Evolutionary conservation across 2,888 invertebrate species (phyloP), one percentile per base, ranked within the genome.

Genomic region (Megaustenia siamemsis): DNA sequence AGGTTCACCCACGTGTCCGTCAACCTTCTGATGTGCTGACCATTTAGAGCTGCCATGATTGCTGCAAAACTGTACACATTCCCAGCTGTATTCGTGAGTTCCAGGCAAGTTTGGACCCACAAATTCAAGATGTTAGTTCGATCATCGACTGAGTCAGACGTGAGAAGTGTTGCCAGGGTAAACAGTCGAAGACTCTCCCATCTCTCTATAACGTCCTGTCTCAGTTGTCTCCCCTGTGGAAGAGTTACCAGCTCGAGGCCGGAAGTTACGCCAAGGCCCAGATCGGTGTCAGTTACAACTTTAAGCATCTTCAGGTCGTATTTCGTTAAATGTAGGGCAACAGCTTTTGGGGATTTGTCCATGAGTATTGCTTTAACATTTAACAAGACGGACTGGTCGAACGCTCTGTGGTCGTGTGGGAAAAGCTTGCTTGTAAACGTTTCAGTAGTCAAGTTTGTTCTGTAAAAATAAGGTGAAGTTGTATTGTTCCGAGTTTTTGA

Each of bases 91-190:
- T 97, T 97, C 94, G 98, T 98, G 0, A 97, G 97, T 93, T 98
- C 98, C 21, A 97, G 96, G 2, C 98, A 98, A 56, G 98, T 95
- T 92, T 97, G 96, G 90, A 98, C 98, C 98, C 98, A 98, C 93
- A 98, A 97, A 93, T 97, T 97, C 43, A 98, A 95, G 21, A 96
- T 96, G 90, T 97, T 96, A 0, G 98, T 97, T 69, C 98, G 95
- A 82, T 94, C 94, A 43, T 89, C 89, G n/a, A 90, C 90, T n/a
- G 96, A 96, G 83, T 96, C 96, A 91, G 97, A 97, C 0, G 97
- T 97, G 81, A 98, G 94, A 89, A 98, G 96, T 0, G 97, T 97
- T 28, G 97, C 97, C 18, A 97, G 97, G 75, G 98, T 97, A 89
- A 98, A 95, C 21, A 97, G 95, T 90, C 97, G 97, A 91, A 98